phyloP scores from a whole-genome alignment of 2,797 vertebrate genomes.

The Cryptoprocta ferox region DNA sequence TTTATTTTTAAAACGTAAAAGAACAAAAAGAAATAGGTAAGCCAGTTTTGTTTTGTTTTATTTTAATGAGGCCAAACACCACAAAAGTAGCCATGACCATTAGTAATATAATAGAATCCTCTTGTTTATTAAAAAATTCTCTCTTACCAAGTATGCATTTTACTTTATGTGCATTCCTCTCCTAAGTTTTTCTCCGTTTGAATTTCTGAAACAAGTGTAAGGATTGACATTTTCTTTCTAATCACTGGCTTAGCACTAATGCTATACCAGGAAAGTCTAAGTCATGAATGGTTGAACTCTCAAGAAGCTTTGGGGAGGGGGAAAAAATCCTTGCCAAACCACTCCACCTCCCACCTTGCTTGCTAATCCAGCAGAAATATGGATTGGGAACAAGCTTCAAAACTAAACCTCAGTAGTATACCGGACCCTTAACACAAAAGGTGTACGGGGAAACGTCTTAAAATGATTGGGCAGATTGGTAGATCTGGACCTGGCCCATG shows the following conservation, averaged over 20 bases:
- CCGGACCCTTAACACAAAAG: neutral
- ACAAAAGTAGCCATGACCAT: neutral
- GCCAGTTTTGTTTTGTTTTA: conserved; percentile 6
- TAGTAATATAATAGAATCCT: conserved; percentile 42
- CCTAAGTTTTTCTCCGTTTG: conserved; percentile 16
- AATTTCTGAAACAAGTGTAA: conserved; percentile 44
- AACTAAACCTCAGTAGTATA: neutral
- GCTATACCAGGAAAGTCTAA: conserved; percentile 4
- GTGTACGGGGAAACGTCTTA: neutral
- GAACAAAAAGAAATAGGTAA: conserved; percentile 31
- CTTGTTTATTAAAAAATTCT: conserved; percentile 11
- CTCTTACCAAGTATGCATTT: neutral
- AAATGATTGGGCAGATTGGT: neutral
- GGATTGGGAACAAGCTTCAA: neutral
- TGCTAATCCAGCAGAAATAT: conserved; percentile 36
- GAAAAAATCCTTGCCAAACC: neutral
- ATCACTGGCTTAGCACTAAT: conserved; percentile 54
- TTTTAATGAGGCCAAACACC: conserved; percentile 30
- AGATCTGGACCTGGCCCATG: neutral
- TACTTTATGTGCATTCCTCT: neutral
- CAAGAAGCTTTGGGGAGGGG: conserved; percentile 49
- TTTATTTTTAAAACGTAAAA: conserved; percentile 10
- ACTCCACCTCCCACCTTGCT: neutral
- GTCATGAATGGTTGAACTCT: conserved; percentile 56
- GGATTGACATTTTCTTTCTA: conserved; percentile 63